Evolutionary conservation across 2,113 vertebrate genomes (phyloP).

Genomic region (Todiramphus chloris): DNA sequence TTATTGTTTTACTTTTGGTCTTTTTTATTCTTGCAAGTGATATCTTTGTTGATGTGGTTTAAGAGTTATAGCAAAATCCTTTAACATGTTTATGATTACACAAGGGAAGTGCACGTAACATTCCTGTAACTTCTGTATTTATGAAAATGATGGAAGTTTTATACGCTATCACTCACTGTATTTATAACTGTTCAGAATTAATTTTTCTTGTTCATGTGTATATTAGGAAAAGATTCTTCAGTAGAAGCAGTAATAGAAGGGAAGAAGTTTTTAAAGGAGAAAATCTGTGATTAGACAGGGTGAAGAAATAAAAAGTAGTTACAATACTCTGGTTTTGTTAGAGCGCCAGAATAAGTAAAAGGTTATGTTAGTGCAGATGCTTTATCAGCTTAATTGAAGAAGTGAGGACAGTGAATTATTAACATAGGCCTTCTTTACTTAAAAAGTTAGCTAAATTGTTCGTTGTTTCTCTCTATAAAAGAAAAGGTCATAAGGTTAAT

Average conservation of each 20-base stretch:
- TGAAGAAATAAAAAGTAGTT: neutral
- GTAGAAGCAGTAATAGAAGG: neutral
- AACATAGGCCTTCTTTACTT: neutral
- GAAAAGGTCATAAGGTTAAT: neutral
- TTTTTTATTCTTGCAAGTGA: neutral
- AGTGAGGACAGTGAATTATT: neutral
- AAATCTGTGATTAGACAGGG: neutral
- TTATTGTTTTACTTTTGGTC: neutral
- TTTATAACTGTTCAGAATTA: neutral
- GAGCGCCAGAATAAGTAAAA: neutral
- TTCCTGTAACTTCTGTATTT: neutral
- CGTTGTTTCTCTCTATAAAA: neutral
- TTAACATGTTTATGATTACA: neutral
- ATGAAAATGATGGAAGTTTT: neutral
- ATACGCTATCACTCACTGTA: neutral
- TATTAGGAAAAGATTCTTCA: neutral
- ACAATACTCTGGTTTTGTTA: neutral
- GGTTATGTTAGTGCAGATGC: neutral
- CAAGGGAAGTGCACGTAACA: neutral
- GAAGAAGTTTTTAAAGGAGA: neutral
- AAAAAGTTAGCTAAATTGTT: neutral
- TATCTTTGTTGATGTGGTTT: neutral
- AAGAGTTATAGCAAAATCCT: neutral
- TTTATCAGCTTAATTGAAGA: neutral
- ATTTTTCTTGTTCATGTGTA: neutral